phyloP scores from a whole-genome alignment of 1,140 invertebrate species.

The Atta texana region DNA sequence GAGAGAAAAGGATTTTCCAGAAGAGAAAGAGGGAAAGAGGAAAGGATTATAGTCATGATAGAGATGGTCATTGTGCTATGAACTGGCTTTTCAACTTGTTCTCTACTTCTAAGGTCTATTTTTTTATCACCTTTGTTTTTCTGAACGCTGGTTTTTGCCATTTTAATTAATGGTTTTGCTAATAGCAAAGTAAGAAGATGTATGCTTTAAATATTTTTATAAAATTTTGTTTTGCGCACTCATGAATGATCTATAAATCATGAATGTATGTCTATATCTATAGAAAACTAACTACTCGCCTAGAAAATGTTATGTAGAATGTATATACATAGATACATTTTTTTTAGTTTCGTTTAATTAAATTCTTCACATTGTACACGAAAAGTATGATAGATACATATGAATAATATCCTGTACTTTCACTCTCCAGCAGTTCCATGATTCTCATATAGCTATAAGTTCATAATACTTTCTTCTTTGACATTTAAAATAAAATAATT shows the following conservation, averaged over 20 bases:
- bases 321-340: background rate
- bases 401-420: conserved; percentile 8
- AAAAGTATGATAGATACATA: background rate
- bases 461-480: background rate
- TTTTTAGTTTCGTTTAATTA: conserved; percentile 3
- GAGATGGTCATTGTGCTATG: conserved; percentile 27
- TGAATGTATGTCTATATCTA: background rate
- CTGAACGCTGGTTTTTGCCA: conserved; percentile 59
- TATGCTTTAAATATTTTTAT: conserved; percentile 55
- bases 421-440: background rate
- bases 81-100: conserved; percentile 53
- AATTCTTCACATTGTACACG: conserved; percentile 1
- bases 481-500: conserved; percentile 9
- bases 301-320: conserved; percentile 6
- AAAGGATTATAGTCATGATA: conserved; percentile 20
- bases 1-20: background rate
- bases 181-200: conserved; percentile 67
- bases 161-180: conserved; percentile 75
- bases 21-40: background rate
- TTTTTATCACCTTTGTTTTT: conserved; percentile 34
- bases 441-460: background rate
- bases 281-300: background rate
- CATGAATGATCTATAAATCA: background rate
- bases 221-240: background rate
- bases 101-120: conserved; percentile 48